Evolutionary conservation across 2,888 invertebrate genomes (phyloP), one percentile per base, ranked within the genome.

Genomic region (Dicyrtoma fusca): DNA sequence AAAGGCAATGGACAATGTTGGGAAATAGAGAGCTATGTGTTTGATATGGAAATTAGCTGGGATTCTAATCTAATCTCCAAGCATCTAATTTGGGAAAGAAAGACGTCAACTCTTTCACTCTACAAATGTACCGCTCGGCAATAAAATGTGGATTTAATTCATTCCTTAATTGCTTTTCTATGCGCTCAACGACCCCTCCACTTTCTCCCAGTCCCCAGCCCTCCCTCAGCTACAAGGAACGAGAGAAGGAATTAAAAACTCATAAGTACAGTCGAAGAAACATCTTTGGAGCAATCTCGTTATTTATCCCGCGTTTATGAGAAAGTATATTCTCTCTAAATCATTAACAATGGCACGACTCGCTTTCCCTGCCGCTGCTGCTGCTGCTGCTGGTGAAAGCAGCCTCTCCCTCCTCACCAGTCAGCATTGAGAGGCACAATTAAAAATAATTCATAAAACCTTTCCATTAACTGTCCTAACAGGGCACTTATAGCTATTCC

Each of bases 111-210:
- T 59, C 21, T 59, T 34, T 59, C 59, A 26, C 21, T 55, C 55
- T 55, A 21, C 21, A 11, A 19, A 11, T 17, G 17, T 21, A 59
- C 26, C 59, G 59, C 23, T 34, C 26, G 59, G 59, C 59, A 59
- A 59, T 59, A 59, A 59, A 59, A 59, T 59, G 59, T 59, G 59
- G 59, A 59, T 59, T 59, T 59, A 59, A 59, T 59, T 59, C 34
- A 59, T 59, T 59, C 59, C 59, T 59, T 59, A 59, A 59, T 59
- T 59, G 59, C 59, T 59, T 59, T 34, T 59, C 34, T 59, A 59
- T 59, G 59, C 59, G 59, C 55, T 55, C 21, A 23, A 55, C 55
- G 34, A 55, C 55, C 19, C 1, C 4, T 17, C 5, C 4, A 49
- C 55, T 23, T 23, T 25, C 13, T 23, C 55, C 23, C 23, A 14